A percentile compares a stretch with the other conserved stretches of the same genome.
These are phyloP conservation scores for Ophiothrix spiculata DNA, from an alignment of 35 echinoderm and acorn worm species.

Conservation along the genomic window DNA sequence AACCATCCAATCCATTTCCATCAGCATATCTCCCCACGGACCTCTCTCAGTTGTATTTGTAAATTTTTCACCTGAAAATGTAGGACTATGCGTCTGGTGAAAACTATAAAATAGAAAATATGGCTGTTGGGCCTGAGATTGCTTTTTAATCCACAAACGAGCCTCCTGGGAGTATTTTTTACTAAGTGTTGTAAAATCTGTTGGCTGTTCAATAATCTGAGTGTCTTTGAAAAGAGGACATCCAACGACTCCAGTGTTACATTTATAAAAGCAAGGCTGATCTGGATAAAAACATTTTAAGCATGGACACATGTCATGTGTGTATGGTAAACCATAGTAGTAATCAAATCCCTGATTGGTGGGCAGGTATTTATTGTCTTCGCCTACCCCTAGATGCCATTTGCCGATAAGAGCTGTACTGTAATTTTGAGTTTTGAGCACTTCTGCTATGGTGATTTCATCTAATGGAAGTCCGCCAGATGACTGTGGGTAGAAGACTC, in stretches of 20 bases:
- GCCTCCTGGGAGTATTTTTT: conserved; percentile 43
- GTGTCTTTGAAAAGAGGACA: conserved; percentile 60
- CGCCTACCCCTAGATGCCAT: conserved; percentile 84
- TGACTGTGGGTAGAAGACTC: conserved; percentile 47
- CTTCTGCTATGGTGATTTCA: conserved; percentile 66
- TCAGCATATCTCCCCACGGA: conserved; percentile 64
- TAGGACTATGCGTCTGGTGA: conserved; percentile 81
- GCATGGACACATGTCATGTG: conserved; percentile 78
- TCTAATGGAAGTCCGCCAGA: conserved; percentile 66
- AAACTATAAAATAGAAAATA: conserved; percentile 76
- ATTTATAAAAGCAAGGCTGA: conserved; percentile 43
- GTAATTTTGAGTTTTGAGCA: conserved; percentile 58
- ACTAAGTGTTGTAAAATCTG: conserved; percentile 37
- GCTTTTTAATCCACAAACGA: conserved; percentile 37
- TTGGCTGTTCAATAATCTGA: conserved; percentile 69
- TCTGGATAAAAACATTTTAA: conserved; percentile 70
- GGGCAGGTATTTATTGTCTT: conserved; percentile 53
- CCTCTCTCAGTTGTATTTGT: conserved; percentile 59
- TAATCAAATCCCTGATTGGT: conserved; percentile 70
- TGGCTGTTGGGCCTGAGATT: conserved; percentile 46
- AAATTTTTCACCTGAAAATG: conserved; percentile 66
- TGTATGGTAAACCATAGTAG: conserved; percentile 67
- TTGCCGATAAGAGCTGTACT: conserved; percentile 69
- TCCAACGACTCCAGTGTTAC: conserved; percentile 21
- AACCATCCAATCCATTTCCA: conserved; percentile 70